A percentile compares a stretch with the other conserved stretches of the same genome.
phyloP scores from a whole-genome alignment of 2,888 invertebrate species.

The Oligia strigilis region DNA sequence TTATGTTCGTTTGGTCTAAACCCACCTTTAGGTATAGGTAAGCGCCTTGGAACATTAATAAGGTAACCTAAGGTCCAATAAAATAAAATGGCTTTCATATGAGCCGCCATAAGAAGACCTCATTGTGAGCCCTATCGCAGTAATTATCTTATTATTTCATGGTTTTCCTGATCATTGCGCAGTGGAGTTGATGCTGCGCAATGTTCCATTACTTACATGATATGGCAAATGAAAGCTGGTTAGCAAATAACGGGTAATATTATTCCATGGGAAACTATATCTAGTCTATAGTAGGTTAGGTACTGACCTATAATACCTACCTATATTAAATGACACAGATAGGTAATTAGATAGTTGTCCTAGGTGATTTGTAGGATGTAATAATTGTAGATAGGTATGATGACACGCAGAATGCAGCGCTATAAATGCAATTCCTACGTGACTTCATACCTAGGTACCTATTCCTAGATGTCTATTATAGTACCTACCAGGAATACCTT shows the following conservation, averaged over 20 bases:
- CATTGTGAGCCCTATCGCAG: constrained; percentile 20
- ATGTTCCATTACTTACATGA: constrained; percentile 14
- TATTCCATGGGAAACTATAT: background rate
- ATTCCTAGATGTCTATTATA: constrained; percentile 9
- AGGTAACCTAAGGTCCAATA: constrained; percentile 14
- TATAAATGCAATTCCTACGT: constrained; percentile 20
- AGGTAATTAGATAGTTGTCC: background rate
- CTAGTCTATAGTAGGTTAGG: background rate
- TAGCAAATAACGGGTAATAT: constrained; percentile 16
- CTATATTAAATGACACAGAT: background rate
- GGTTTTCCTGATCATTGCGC: constrained; percentile 34
- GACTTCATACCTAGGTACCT: background rate
- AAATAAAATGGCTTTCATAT: constrained; percentile 24
- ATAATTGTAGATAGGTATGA: background rate
- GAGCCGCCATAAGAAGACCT: background rate
- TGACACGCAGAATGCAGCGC: constrained; percentile 7
- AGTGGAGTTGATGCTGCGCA: constrained; percentile 27
- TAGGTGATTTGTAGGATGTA: constrained; percentile 4
- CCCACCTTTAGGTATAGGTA: background rate
- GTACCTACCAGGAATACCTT: background rate
- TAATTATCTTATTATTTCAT: constrained; percentile 50
- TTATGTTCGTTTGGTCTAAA: background rate
- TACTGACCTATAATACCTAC: background rate
- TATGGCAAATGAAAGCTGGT: constrained; percentile 29
- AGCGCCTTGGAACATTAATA: background rate